Percentiles rank a stretch among this genome's conserved stretches.
Evolutionary conservation across 2,113 vertebrate genomes (phyloP).

Genomic region (Cyanoderma ruficeps): DNA sequence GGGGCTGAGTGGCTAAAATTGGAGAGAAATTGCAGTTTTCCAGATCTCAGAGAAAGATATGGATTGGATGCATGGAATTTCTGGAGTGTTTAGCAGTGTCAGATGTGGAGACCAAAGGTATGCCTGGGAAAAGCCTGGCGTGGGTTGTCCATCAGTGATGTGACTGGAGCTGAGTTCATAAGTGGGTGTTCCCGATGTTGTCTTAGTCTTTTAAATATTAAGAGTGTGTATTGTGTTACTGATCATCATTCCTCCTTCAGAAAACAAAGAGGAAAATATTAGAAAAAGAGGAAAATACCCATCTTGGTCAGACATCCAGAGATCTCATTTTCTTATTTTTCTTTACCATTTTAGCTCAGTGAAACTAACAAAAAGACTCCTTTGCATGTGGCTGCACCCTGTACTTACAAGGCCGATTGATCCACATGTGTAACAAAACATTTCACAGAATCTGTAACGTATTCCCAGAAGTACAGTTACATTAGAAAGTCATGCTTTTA

Average conservation of each 20-base stretch:
- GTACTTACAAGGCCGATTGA: neutral
- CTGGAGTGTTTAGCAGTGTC: neutral
- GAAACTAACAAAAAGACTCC: neutral
- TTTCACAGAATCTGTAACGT: neutral
- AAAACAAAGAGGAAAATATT: neutral
- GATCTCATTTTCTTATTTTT: neutral
- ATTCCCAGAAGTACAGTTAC: slow-evolving; percentile 24
- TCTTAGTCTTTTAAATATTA: neutral
- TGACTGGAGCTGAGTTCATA: neutral
- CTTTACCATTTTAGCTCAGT: neutral
- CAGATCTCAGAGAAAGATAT: neutral
- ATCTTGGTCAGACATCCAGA: neutral
- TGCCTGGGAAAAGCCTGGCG: neutral
- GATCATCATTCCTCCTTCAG: neutral
- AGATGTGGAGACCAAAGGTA: neutral
- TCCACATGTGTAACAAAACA: neutral
- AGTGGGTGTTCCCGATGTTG: neutral
- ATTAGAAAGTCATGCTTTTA: slow-evolving; percentile 13
- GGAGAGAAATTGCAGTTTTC: neutral
- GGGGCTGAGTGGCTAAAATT: neutral
- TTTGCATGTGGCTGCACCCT: neutral
- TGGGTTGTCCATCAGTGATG: neutral
- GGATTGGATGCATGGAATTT: neutral
- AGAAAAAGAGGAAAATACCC: neutral
- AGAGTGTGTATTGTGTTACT: neutral